A percentile compares a stretch with the other conserved stretches of the same genome.
phyloP scores from a whole-genome alignment of 2,888 invertebrate species.

The Acanthococcus lagerstroemiae region DNA sequence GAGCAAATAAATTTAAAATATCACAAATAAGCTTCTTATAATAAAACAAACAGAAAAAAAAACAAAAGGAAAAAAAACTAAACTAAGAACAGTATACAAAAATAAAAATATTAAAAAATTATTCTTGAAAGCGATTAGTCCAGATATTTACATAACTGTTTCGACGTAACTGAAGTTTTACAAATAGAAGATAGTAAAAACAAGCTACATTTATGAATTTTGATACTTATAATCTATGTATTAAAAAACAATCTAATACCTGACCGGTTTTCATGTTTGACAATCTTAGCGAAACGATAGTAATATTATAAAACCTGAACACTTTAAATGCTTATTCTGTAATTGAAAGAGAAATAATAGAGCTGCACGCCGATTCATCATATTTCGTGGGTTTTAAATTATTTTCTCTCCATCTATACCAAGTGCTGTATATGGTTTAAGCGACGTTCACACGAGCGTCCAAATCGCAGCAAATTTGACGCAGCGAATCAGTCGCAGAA shows the following conservation, averaged over 20 bases:
- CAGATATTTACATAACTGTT: not conserved
- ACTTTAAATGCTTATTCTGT: not conserved
- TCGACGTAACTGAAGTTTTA: not conserved
- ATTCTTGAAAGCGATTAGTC: not conserved
- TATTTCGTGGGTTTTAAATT: no score
- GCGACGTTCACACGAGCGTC: no score
- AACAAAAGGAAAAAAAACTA: conserved; percentile 17
- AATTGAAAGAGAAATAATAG: not conserved
- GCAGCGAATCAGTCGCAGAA: no score
- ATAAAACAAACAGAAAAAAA: conserved; percentile 10
- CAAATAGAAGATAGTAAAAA: not conserved
- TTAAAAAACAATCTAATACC: no score
- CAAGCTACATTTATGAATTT: not conserved
- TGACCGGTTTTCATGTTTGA: not conserved
- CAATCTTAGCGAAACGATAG: not conserved
- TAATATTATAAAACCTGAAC: not conserved
- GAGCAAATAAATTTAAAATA: conserved; percentile 30
- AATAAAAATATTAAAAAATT: not conserved
- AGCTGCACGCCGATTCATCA: no score
- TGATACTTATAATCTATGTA: not conserved
- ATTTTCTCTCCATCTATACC: no score
- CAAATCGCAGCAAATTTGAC: no score
- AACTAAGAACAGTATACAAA: conserved; percentile 3
- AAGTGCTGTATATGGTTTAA: no score
- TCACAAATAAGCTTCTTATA: conserved; percentile 29